These are phyloP conservation scores for Rafetus swinhoei DNA, from an alignment of 2,113 vertebrate genomes.

Conservation along the genomic window DNA sequence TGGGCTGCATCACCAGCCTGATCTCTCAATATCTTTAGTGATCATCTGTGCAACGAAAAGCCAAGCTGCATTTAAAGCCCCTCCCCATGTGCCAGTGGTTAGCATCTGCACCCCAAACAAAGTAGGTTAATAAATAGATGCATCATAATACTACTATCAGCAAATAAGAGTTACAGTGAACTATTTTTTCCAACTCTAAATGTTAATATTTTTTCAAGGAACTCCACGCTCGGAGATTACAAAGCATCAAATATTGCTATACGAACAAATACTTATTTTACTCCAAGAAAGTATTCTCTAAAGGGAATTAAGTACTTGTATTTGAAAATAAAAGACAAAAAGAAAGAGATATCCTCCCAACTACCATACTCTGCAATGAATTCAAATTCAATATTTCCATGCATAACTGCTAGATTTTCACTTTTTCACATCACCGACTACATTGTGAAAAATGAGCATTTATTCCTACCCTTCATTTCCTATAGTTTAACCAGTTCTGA, in stretches of 20 bases:
- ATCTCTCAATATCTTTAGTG: background rate
- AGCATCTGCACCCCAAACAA: background rate
- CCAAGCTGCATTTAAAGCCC: slow-evolving; percentile 13
- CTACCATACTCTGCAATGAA: background rate
- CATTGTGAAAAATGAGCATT: background rate
- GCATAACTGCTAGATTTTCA: background rate
- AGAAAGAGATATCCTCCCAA: background rate
- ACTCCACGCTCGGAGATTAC: slow-evolving; percentile 2
- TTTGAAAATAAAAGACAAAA: background rate
- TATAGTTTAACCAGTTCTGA: background rate
- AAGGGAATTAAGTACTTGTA: background rate
- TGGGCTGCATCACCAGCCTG: background rate
- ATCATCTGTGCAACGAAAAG: slow-evolving; percentile 28
- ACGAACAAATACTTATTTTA: background rate
- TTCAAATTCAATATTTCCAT: background rate
- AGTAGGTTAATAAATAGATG: slow-evolving; percentile 10
- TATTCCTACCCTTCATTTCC: background rate
- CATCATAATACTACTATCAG: slow-evolving; percentile 1
- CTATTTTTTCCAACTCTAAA: background rate
- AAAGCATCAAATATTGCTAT: background rate
- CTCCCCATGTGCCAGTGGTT: background rate
- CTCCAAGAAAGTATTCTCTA: background rate
- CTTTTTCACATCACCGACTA: background rate
- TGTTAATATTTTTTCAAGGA: slow-evolving; percentile 1
- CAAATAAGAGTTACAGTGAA: slow-evolving; percentile 32